Conservation (phyloP, 2,113 vertebrate species). For the Pungitius pungitius region DNA sequence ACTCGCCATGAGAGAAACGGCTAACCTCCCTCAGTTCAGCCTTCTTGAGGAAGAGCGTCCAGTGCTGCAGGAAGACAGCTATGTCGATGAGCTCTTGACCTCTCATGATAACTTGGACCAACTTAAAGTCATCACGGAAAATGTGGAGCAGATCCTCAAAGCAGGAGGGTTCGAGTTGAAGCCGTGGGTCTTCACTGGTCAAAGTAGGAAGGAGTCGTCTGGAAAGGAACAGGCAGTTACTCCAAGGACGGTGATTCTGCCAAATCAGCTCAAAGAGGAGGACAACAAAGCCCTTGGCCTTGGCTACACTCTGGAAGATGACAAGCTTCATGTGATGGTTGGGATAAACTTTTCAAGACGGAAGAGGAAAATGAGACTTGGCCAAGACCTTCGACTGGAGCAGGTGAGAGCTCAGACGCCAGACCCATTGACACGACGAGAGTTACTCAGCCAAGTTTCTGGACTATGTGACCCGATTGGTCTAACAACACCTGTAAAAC, state of each 20-base stretch:
- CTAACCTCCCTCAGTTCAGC: too few species aligned
- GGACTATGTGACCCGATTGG: not conserved
- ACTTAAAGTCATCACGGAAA: not conserved
- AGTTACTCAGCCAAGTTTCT: not conserved
- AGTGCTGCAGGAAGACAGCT: not conserved
- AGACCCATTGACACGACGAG: not conserved
- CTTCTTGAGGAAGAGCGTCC: too few species aligned
- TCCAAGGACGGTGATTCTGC: not conserved
- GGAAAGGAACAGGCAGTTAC: too few species aligned
- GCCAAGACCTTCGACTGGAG: not conserved
- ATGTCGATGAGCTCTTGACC: not conserved
- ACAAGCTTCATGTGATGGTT: not conserved
- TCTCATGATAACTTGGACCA: not conserved
- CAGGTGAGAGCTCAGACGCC: not conserved
- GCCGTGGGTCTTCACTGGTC: not conserved
- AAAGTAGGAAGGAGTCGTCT: not conserved
- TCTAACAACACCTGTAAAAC: not conserved
- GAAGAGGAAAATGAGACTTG: not conserved
- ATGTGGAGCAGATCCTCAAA: not conserved
- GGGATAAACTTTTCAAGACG: not conserved
- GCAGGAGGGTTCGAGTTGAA: not conserved
- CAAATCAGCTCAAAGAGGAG: not conserved
- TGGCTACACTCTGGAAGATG: not conserved
- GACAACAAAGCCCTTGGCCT: constrained; percentile 23
- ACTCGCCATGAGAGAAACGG: too few species aligned